Evolutionary conservation across 2,113 vertebrate genomes (phyloP), one percentile per base, ranked within the genome.

Genomic region (Mus spicilegus): DNA sequence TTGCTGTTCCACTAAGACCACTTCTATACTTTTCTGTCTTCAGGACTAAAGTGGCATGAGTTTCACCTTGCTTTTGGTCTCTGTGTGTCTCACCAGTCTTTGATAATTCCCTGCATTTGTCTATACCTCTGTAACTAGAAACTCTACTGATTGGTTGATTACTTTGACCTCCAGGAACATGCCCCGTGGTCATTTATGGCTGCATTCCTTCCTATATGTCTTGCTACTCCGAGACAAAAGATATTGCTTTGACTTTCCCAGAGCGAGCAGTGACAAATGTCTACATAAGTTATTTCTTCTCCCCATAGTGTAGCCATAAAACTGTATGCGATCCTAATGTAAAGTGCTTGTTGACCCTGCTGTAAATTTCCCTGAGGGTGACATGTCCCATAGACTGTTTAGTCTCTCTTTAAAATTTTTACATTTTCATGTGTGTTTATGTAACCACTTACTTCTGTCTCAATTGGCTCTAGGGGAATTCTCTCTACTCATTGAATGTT

Each of bases 391-490:
- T 30, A 1, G 92, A 93, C 65, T 61, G 51, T 87, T 94, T 92
- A 80, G 87, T 65, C 4, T 93, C 69, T 87, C 87, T 92, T 96
- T 87, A 92, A 93, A 81, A 84, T 56, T 28, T 92, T 42, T n/a
- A 87, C 7, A 24, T 77, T 93, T 95, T 84, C 89, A 5, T 85
- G 17, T 78, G 65, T 95, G 87, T 89, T 97, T 98, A 61, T 91
- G 65, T 96, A 91, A 91, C 81, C 22, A 39, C 89, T 93, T 95
- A 88, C 39, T 33, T 85, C 87, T 51, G 6, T 88, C 78, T 89
- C 46, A 0, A 56, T 80, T 67, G 77, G 97, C 95, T 90, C 93
- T 81, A 87, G 95, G 97, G 93, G 97, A 96, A 96, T 93, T 90
- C 76, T 46, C 95, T 86, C 13, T 73, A 46, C 42, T 91, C 65